Conservation (phyloP, 2,888 invertebrate species). For the Melanotus villosus region DNA sequence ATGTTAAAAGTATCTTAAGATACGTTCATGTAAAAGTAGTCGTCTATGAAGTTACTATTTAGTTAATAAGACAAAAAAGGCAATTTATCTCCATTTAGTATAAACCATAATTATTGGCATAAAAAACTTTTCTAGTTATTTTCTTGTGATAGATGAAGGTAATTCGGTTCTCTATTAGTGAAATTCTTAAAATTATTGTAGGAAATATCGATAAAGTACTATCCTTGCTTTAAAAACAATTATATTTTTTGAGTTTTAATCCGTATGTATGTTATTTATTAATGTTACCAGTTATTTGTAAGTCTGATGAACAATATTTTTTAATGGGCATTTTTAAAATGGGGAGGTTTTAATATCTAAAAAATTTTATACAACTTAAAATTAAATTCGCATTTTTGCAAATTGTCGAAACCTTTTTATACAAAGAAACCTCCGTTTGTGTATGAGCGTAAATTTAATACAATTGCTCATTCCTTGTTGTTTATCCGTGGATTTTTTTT, state of each 20-base stretch:
- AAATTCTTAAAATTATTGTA: not conserved
- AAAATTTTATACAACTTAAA: no score
- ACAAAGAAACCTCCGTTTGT: no score
- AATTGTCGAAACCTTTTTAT: no score
- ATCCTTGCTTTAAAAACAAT: not conserved
- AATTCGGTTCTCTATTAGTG: conserved; percentile 12
- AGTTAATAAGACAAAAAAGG: conserved; percentile 9
- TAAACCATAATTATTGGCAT: conserved; percentile 1
- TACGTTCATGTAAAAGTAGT: not conserved
- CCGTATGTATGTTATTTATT: not conserved
- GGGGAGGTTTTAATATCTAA: no score
- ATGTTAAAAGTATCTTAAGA: conserved; percentile 72
- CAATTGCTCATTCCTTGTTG: not conserved
- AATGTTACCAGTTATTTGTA: conserved; percentile 4
- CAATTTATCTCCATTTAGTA: conserved; percentile 8
- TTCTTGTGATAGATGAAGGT: conserved; percentile 41
- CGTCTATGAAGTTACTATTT: not conserved
- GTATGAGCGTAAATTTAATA: no score
- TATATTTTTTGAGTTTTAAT: not conserved
- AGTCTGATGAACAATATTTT: not conserved
- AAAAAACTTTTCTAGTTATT: conserved; percentile 34
- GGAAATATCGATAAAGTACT: not conserved
- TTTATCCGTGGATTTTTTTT: no score
- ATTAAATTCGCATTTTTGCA: no score
- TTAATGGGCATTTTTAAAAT: conserved; percentile 14